Evolutionary conservation across 2,888 invertebrate species (phyloP), one percentile per base, ranked within the genome.

Genomic region (Arrhopalites spinosus): DNA sequence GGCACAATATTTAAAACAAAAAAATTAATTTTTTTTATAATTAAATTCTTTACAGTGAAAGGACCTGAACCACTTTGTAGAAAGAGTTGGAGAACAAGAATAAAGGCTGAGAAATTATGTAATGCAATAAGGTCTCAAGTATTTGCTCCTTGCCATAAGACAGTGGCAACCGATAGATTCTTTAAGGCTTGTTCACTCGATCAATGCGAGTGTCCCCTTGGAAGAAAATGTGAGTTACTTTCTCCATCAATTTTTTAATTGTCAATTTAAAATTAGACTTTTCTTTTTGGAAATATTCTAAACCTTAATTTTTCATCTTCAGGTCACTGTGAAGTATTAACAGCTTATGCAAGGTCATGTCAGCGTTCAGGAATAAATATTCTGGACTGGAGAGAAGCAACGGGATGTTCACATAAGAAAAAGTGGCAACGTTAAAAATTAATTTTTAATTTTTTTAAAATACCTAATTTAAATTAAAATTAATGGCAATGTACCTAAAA

Each of bases 311-410:
- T 36, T 11, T 36, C 36, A 3, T 36, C 36, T 36, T 36, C 36
- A 36, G 36, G 36, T 83, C 93, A 95, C 85, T 96, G 96, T 86
- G 94, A 95, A 82, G 92, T 94, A 78, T 91, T 96, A 84, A 90
- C 91, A 73, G 96, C 96, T 1, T 96, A 96, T 84, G 93, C 93
- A 0, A 90, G 94, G 80, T 94, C 94, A 85, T 96, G 96, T 84
- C 89, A 91, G 78, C 88, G 94, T 27, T 86, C 92, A 56, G 94
- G 94, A 0, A 91, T 92, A 0, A 88, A 89, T 45, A 78, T 84
- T 77, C 87, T 93, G 67, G 89, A 91, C 80, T 95, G 95, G 95
- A 88, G 91, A 77, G 87, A 88, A 67, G 87, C 88, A 20, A 91
- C 91, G 70, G 89, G 89, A 84, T 94, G 93, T 63, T 73, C 81